Conservation (phyloP, 2,888 invertebrate genomes). For the Melikaiella ostensackeni region DNA sequence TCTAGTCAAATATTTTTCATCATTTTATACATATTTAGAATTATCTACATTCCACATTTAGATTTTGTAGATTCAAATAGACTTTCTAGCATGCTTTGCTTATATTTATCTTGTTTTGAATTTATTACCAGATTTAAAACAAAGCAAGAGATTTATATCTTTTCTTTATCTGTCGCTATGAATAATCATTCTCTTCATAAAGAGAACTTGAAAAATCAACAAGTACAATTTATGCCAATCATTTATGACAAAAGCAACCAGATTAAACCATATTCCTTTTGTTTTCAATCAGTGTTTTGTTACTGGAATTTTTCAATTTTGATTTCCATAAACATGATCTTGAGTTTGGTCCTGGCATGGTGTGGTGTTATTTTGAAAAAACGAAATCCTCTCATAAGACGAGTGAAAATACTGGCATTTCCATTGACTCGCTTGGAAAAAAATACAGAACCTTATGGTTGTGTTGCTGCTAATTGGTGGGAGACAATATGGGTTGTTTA, state of each 20-base stretch:
- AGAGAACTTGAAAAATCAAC: background rate
- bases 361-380: constrained; percentile 52
- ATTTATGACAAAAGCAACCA: background rate
- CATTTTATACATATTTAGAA: background rate
- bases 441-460: constrained; percentile 40
- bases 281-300: background rate
- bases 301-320: background rate
- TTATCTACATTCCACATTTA: constrained; percentile 34
- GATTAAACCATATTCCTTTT: background rate
- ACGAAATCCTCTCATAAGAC: constrained; percentile 32
- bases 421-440: background rate
- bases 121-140: background rate
- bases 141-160: constrained; percentile 28
- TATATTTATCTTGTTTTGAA: background rate
- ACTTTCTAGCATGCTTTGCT: constrained; percentile 19
- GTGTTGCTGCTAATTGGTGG: constrained; percentile 49
- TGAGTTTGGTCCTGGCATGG: constrained; percentile 57
- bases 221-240: background rate
- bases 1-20: background rate
- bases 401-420: background rate
- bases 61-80: constrained; percentile 30
- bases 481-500: constrained; percentile 35
- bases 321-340: constrained; percentile 37
- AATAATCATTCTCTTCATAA: background rate
- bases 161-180: background rate